Evolutionary conservation across 2,888 invertebrate genomes (phyloP), one percentile per base, ranked within the genome.

Genomic region (Ochlodes sylvanus): DNA sequence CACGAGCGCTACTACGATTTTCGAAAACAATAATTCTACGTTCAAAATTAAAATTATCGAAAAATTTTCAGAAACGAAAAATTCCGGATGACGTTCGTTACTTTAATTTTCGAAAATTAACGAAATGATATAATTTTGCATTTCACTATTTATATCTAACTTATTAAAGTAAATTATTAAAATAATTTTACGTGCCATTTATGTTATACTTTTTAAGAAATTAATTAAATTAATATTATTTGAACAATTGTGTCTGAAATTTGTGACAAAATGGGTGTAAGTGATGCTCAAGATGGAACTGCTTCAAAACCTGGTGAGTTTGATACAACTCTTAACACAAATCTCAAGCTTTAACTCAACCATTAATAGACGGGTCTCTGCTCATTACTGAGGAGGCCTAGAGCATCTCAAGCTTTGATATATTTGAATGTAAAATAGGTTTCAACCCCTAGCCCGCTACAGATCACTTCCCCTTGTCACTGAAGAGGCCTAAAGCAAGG

Each of bases 201-300:
- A 9, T 7, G 1, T 17, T 17, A 47, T 9, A 2, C n/a, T 47
- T 6, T 17, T 4, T 4, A 5, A 27, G 2, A 27, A 4, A 27
- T 27, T 27, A 27, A 27, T 27, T n/a, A 27, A 27, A 2, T 17
- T 47, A n/a, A n/a, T 47, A 52, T 27, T 57, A 19, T 1, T 15
- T 34, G 34, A 17, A 38, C 38, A 17, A 10, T 57, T 57, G 21
- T 52, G 52, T 52, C 2, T 17, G 9, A 55, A 55, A 12, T 50
- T 61, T 50, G 54, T 54, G 63, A 41, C 32, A 63, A 63, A 63
- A 63, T 63, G 63, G 63, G 63, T 42, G 55, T 55, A 3, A 44
- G 21, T 63, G 55, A 55, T 14, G 14, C n/a, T 9, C 38, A 62
- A 52, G 62, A 54, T 55, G 62, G 34, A 42, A 10, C 62, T 4